Conservation (phyloP, 2,797 vertebrate species). For the Paratrypauchen microcephalus region DNA sequence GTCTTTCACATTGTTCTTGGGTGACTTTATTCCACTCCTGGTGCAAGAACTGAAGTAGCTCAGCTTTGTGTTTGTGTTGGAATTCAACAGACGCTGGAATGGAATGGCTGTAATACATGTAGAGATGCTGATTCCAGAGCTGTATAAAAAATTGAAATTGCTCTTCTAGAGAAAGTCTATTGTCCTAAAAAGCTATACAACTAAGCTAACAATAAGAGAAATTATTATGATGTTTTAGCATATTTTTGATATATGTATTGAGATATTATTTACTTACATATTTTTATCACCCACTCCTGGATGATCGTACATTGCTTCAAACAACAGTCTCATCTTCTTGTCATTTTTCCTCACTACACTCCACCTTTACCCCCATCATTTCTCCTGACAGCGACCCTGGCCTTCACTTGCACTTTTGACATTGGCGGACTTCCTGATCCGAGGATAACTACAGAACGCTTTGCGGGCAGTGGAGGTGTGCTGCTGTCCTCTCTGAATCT, state of each 20-base stretch:
- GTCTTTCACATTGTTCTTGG: too few relatives aligned
- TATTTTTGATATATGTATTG: background rate
- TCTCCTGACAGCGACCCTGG: conserved; percentile 68
- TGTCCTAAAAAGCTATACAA: too few relatives aligned
- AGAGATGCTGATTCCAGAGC: too few relatives aligned
- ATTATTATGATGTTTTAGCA: too few relatives aligned
- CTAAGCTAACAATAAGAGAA: too few relatives aligned
- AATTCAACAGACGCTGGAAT: too few relatives aligned
- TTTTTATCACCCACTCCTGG: background rate
- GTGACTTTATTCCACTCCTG: too few relatives aligned
- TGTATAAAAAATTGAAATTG: too few relatives aligned
- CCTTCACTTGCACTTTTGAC: conserved; percentile 75
- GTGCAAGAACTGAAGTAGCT: too few relatives aligned
- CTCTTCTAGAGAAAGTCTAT: too few relatives aligned
- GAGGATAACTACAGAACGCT: conserved; percentile 80
- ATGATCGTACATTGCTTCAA: background rate
- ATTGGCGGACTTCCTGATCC: conserved; percentile 65
- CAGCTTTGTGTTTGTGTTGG: too few relatives aligned
- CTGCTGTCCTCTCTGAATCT: conserved; percentile 74
- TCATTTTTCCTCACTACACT: conserved; percentile 39
- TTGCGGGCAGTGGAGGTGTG: conserved; percentile 72
- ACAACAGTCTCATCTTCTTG: conserved; percentile 29
- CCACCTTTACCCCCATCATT: conserved; percentile 53
- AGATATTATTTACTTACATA: background rate
- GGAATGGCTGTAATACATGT: too few relatives aligned